These are phyloP conservation scores for Halichoerus grypus DNA, from an alignment of 2,113 vertebrate species.

Conservation along the genomic window DNA sequence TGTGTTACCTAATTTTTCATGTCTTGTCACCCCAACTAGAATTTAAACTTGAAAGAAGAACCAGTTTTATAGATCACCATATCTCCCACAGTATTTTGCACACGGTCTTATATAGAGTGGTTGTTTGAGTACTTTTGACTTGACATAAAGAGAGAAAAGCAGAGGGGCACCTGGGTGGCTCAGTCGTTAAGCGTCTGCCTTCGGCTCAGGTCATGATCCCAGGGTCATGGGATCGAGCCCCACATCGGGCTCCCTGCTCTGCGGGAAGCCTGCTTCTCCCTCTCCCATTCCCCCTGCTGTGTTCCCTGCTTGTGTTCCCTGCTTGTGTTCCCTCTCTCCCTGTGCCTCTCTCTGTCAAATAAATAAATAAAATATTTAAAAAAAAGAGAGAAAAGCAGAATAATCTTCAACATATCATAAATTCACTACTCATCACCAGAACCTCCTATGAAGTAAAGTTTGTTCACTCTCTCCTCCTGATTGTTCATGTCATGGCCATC, in stretches of 20 bases:
- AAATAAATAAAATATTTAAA: too few relatives aligned
- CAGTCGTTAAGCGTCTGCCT: too few relatives aligned
- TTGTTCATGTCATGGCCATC: not conserved
- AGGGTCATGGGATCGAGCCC: too few relatives aligned
- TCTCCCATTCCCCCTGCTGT: too few relatives aligned
- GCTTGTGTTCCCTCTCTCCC: too few relatives aligned
- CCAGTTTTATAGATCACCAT: conserved; percentile 15
- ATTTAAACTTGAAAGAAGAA: conserved; percentile 57
- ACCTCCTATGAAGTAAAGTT: not conserved
- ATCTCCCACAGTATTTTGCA: conserved; percentile 12
- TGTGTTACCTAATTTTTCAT: conserved; percentile 65
- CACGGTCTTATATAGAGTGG: not conserved
- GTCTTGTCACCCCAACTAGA: conserved; percentile 27
- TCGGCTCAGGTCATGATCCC: too few relatives aligned
- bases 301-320: too few relatives aligned
- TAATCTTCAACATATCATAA: conserved; percentile 19
- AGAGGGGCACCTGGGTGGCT: not conserved
- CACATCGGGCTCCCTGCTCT: too few relatives aligned
- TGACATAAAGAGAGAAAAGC: not conserved
- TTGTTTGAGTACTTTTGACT: not conserved
- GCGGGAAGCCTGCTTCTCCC: too few relatives aligned
- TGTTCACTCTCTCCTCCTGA: not conserved
- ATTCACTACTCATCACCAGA: not conserved
- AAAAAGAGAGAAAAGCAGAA: not conserved
- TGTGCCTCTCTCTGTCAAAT: too few relatives aligned